Evolutionary conservation across 1,140 invertebrate genomes (phyloP).

Genomic region (Drosophila insularis): DNA sequence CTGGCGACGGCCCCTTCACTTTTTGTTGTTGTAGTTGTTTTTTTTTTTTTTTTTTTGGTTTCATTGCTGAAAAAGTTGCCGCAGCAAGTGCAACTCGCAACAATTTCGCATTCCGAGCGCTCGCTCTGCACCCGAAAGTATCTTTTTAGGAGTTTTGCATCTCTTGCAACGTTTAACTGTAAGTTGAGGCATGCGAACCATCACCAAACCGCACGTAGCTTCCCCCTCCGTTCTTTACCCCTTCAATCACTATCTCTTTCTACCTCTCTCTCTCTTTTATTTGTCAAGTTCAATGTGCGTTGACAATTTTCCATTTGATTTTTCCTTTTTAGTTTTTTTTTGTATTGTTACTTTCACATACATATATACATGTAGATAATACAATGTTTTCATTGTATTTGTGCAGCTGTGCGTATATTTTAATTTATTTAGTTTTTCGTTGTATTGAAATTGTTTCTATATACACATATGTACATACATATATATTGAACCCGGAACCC

Average conservation of each 20-base stretch:
- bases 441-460: background rate
- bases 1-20: constrained; percentile 70
- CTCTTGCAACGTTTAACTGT: constrained; percentile 70
- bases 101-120: constrained; percentile 70
- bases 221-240: background rate
- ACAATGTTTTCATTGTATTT: constrained; percentile 53
- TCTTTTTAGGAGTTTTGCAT: constrained; percentile 71
- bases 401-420: constrained; percentile 72
- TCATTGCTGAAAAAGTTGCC: constrained; percentile 65
- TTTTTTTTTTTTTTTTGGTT: constrained; percentile 32
- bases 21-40: constrained; percentile 51
- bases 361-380: background rate
- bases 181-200: constrained; percentile 68
- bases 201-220: background rate
- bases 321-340: constrained; percentile 56
- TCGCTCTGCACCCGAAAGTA: constrained; percentile 60
- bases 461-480: background rate
- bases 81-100: constrained; percentile 71
- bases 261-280: constrained; percentile 18
- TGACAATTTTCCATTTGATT: constrained; percentile 75
- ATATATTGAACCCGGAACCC: constrained; percentile 74
- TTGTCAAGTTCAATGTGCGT: constrained; percentile 79
- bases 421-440: constrained; percentile 57
- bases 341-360: constrained; percentile 59
- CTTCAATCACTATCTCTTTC: background rate